Evolutionary conservation across 2,888 invertebrate species (phyloP), one percentile per base, ranked within the genome.

Genomic region (Eupithecia subfuscata): DNA sequence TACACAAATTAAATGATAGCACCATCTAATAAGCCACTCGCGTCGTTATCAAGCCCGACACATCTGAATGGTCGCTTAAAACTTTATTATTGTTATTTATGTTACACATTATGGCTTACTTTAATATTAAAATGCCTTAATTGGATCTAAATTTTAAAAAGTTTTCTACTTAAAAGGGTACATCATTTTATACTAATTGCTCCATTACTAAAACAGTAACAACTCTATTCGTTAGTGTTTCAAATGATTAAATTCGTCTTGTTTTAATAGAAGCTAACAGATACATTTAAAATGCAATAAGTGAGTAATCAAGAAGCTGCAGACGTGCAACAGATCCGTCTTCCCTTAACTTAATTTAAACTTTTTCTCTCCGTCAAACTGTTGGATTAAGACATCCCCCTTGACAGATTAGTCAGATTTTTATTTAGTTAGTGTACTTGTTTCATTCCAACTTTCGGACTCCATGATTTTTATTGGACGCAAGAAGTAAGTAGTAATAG

Each of bases 321-420:
- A 82, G 87, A 83, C 84, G 86, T 83, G 86, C 84, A 84, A 82
- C 80, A 79, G 80, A 89, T 88, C 86, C 84, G 83, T 88, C 90
- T 87, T 84, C 80, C 68, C 63, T 84, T 86, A 90, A 90, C 91
- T 91, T 90, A 90, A 92, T 91, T 89, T 89, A 89, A 92, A 92
- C 89, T 92, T 92, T 90, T 85, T 84, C 87, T 84, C 90, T 91
- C 85, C 87, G 86, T 90, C 90, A 91, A 89, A 87, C 80, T 83
- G 68, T 43, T 67, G 65, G 65, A 43, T 25, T 16, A 16, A 25
- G 68, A 22, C 43, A 22, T 25, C 30, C 25, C 43, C 25, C 68
- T n/a, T 68, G 68, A 68, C 43, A 68, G 40, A 68, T 67, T 67
- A 67, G 37, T 65, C 34, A 37, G 37, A 65, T 43, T 43, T 40